Conservation (phyloP, 1,140 invertebrate genomes). For the Diorhabda sublineata region DNA sequence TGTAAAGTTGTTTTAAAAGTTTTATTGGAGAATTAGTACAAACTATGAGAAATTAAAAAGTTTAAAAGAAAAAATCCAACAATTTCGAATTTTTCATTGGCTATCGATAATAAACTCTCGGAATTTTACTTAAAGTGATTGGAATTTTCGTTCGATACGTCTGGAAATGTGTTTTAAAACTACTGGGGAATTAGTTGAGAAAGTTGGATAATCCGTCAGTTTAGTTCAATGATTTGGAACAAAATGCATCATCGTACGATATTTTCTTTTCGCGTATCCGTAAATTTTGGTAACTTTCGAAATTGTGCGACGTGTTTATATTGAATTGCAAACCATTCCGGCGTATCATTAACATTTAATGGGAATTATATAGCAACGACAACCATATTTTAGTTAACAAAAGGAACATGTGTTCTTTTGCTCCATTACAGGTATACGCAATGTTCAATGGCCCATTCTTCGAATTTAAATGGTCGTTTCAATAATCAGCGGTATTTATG, state of each 20-base stretch:
- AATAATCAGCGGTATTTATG: conserved; percentile 9
- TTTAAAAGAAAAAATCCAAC: background rate
- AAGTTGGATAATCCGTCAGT: conserved; percentile 10
- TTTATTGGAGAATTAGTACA: background rate
- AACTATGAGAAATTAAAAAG: background rate
- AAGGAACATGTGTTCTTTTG: conserved; percentile 43
- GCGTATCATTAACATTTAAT: conserved; percentile 47
- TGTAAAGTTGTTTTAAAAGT: background rate
- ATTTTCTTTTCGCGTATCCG: conserved; percentile 31
- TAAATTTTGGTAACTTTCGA: conserved; percentile 37
- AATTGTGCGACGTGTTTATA: conserved; percentile 38
- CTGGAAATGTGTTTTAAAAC: background rate
- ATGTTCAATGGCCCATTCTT: conserved; percentile 35
- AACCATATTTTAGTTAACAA: conserved; percentile 41
- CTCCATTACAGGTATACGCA: conserved; percentile 34
- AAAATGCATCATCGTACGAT: background rate
- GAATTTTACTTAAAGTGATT: background rate
- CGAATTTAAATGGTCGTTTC: conserved; percentile 10
- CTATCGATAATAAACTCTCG: background rate
- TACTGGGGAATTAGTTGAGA: background rate
- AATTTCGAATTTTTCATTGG: background rate
- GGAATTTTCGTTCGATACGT: background rate
- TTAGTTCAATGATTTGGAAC: background rate
- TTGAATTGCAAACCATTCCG: conserved; percentile 43
- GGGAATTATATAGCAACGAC: conserved; percentile 39